A percentile compares a stretch with the other conserved stretches of the same genome.
These are phyloP conservation scores for Tortrix viridana DNA, from an alignment of 2,888 invertebrate genomes.

Conservation along the genomic window DNA sequence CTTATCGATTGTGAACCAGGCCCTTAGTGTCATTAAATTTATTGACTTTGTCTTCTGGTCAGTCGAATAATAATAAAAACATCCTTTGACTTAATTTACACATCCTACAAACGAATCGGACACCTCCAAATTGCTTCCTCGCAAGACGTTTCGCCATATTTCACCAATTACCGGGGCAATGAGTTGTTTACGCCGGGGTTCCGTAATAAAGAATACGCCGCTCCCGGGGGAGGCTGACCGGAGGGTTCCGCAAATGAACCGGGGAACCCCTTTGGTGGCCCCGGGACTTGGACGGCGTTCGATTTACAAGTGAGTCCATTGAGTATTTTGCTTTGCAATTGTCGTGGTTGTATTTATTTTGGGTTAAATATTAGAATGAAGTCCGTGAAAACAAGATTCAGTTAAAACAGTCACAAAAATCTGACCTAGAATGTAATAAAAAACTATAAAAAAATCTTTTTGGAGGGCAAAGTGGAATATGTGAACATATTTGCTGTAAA, in stretches of 20 bases:
- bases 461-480: no score
- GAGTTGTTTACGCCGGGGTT: constrained; percentile 59
- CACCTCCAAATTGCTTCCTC: constrained; percentile 19
- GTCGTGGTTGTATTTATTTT: no score
- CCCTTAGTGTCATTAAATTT: no score
- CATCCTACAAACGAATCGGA: constrained; percentile 11
- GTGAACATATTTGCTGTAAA: no score
- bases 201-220: constrained; percentile 70
- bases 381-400: no score
- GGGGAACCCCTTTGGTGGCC: constrained; percentile 46
- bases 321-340: neutral
- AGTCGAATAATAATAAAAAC: neutral
- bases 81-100: no score
- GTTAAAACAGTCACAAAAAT: no score
- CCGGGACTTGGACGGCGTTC: constrained; percentile 20
- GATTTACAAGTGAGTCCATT: constrained; percentile 52
- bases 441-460: no score
- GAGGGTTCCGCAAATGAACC: constrained; percentile 62
- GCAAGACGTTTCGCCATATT: constrained; percentile 54
- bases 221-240: constrained; percentile 63
- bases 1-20: no score
- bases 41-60: neutral
- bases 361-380: no score
- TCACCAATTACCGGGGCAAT: constrained; percentile 61
- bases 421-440: no score